Percentiles rank a stretch among this genome's conserved stretches.
Evolutionary conservation across 2,797 vertebrate species (phyloP).

Genomic region (Triplophysa yarkandensis): DNA sequence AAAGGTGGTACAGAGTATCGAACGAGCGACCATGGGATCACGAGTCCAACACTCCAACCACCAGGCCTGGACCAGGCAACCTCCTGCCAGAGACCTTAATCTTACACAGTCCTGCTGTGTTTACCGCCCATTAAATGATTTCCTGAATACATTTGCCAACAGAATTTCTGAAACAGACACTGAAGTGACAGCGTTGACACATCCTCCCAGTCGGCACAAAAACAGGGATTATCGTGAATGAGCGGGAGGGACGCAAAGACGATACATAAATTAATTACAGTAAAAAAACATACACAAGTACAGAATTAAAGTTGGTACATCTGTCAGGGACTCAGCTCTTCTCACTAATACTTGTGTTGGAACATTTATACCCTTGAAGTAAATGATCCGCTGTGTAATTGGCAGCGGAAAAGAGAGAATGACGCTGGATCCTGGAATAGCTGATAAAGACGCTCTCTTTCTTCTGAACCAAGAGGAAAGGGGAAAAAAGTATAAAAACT

Average conservation of each 20-base stretch:
- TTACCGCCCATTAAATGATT: conserved; percentile 73
- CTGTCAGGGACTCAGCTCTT: conserved; percentile 83
- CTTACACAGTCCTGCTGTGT: conserved; percentile 66
- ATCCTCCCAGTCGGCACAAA: conserved; percentile 72
- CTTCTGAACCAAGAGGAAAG: conserved; percentile 61
- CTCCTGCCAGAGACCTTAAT: background rate
- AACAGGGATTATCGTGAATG: conserved; percentile 77
- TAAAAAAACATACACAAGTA: conserved; percentile 75
- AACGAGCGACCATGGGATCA: no score
- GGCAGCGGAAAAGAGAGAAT: conserved; percentile 78
- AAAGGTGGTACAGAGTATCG: no score
- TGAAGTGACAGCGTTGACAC: conserved; percentile 74
- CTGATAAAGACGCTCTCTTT: conserved; percentile 71
- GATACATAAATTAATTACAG: conserved; percentile 86
- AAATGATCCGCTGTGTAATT: conserved; percentile 86
- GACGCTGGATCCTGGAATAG: conserved; percentile 74
- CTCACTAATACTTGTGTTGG: conserved; percentile 83
- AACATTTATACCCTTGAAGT: conserved; percentile 86
- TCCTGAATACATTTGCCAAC: conserved; percentile 78
- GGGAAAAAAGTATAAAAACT: conserved; percentile 75
- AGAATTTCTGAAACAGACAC: conserved; percentile 73
- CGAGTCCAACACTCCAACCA: no score
- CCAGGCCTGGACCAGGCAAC: no score
- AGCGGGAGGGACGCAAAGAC: conserved; percentile 58
- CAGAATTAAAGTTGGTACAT: conserved; percentile 84